A percentile compares a stretch with the other conserved stretches of the same genome.
phyloP scores from a whole-genome alignment of 2,888 invertebrate species.

The Heliconius cydno region DNA sequence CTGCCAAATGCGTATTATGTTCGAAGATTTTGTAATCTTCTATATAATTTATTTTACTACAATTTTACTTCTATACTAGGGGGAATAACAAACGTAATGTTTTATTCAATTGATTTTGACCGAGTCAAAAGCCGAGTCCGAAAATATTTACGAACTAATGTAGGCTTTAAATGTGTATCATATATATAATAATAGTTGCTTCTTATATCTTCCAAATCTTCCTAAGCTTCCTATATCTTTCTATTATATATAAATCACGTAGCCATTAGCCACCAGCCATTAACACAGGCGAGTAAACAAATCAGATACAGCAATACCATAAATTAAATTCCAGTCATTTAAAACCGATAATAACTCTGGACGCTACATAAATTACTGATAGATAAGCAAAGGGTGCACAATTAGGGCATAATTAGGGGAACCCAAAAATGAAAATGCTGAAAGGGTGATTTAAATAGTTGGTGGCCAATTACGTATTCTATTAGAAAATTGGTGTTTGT shows the following conservation, averaged over 20 bases:
- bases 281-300: conserved; percentile 8
- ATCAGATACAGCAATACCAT: conserved; percentile 24
- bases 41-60: not conserved
- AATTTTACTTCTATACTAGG: too few relatives aligned
- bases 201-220: not conserved
- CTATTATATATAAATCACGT: not conserved
- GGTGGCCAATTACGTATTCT: conserved; percentile 46
- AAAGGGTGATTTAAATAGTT: conserved; percentile 47
- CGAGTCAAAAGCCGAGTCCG: too few relatives aligned
- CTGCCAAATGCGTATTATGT: conserved; percentile 1
- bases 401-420: conserved; percentile 43
- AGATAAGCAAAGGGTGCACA: conserved; percentile 37
- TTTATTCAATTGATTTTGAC: too few relatives aligned
- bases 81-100: too few relatives aligned
- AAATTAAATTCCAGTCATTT: conserved; percentile 35
- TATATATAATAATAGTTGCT: too few relatives aligned
- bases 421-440: conserved; percentile 44
- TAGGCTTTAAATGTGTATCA: too few relatives aligned
- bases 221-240: not conserved
- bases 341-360: conserved; percentile 36
- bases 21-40: not conserved
- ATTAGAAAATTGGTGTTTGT: conserved; percentile 47
- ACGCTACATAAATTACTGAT: conserved; percentile 39
- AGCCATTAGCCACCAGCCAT: conserved; percentile 3
- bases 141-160: too few relatives aligned